phyloP scores from a whole-genome alignment of 2,113 vertebrate genomes.

The Spilogale gracilis region DNA sequence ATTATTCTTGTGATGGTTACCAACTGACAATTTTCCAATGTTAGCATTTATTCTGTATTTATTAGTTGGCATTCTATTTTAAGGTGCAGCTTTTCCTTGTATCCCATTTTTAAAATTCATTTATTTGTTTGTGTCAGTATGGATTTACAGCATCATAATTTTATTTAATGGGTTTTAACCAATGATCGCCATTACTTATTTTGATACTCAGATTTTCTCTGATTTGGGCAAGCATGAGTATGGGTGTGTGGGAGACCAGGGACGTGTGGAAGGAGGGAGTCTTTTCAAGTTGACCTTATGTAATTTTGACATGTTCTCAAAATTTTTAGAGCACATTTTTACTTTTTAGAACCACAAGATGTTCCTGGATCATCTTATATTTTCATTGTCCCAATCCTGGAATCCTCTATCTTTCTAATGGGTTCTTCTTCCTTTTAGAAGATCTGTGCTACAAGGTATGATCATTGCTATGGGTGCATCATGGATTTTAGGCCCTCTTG shows the following conservation, averaged over 20 bases:
- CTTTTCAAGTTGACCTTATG: neutral
- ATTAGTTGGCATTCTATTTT: conserved; percentile 41
- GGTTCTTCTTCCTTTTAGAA: conserved; percentile 6
- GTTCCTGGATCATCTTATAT: neutral
- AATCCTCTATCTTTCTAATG: neutral
- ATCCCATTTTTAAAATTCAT: neutral
- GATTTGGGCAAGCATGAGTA: neutral
- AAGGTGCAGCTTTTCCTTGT: neutral
- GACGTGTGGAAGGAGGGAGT: neutral
- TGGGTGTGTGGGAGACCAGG: neutral
- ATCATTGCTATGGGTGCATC: neutral
- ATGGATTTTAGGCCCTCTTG: neutral
- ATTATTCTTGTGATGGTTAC: neutral
- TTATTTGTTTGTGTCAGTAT: neutral
- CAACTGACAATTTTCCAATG: conserved; percentile 5
- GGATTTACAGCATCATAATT: conserved; percentile 15
- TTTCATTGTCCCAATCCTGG: neutral
- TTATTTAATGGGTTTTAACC: neutral
- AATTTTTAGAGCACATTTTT: neutral
- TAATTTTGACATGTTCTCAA: neutral
- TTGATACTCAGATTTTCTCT: neutral
- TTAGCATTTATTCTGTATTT: conserved; percentile 8
- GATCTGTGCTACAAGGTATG: neutral
- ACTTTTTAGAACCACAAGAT: neutral
- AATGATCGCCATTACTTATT: neutral